Percentiles rank a stretch among this genome's conserved stretches.
Conservation (phyloP, 2,797 vertebrate species). For the Cetoscarus ocellatus region DNA sequence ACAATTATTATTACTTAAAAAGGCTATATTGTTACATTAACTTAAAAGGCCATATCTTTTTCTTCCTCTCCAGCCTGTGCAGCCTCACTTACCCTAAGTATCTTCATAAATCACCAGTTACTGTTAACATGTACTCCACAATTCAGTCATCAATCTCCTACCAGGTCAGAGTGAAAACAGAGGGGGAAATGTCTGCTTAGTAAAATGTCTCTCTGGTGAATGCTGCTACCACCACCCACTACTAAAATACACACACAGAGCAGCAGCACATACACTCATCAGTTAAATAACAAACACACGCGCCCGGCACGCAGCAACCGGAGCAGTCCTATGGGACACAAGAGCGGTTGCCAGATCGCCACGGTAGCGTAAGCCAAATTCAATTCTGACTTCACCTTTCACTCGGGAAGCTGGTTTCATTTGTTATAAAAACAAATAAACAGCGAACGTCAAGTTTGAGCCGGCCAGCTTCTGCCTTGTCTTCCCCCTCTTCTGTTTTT, state of each 20-base stretch:
- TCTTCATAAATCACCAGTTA: constrained; percentile 96
- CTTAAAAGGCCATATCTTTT: constrained; percentile 95
- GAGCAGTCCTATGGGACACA: constrained; percentile 78
- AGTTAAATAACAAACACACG: constrained; percentile 78
- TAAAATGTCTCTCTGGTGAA: constrained; percentile 85
- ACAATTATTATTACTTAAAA: constrained; percentile 91
- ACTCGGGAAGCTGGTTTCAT: constrained; percentile 73
- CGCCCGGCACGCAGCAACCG: constrained; percentile 77
- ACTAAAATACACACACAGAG: constrained; percentile 52
- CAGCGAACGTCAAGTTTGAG: constrained; percentile 67
- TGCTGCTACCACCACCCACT: constrained; percentile 75
- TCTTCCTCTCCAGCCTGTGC: constrained; percentile 90
- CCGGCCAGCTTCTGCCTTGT: constrained; percentile 62
- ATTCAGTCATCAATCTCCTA: constrained; percentile 94
- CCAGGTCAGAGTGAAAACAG: constrained; percentile 88
- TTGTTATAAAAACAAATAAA: constrained; percentile 84
- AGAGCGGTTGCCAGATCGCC: constrained; percentile 82
- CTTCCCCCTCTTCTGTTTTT: constrained; percentile 21
- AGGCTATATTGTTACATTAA: constrained; percentile 91
- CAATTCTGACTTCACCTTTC: constrained; percentile 85
- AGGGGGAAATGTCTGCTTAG: constrained; percentile 88
- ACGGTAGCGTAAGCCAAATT: constrained; percentile 84
- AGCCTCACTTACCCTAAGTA: constrained; percentile 98
- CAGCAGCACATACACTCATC: constrained; percentile 50
- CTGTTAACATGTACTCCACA: constrained; percentile 94